phyloP scores from a whole-genome alignment of 2,113 vertebrate species.

The Ochotona curzoniae region DNA sequence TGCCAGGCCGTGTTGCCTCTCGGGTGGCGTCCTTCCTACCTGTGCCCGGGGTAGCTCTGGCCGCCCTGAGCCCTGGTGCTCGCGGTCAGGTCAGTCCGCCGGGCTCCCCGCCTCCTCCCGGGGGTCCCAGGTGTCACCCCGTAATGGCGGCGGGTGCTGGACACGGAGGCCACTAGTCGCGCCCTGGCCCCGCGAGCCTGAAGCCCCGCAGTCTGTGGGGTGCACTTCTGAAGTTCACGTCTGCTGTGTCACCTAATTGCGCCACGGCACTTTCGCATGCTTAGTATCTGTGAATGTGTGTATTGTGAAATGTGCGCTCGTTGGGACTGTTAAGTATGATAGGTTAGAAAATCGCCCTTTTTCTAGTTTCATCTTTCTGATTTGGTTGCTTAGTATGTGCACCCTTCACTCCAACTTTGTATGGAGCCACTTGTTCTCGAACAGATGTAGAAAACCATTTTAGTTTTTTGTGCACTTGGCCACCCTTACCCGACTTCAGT shows the following conservation, averaged over 20 bases:
- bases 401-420: not conserved
- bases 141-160: not conserved
- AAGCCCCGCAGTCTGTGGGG: too few species aligned
- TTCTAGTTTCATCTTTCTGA: not conserved
- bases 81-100: too few species aligned
- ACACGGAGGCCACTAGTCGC: too few species aligned
- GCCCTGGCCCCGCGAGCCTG: too few species aligned
- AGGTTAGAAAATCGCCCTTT: not conserved
- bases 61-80: too few species aligned
- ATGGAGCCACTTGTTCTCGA: not conserved
- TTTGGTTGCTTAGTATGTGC: not conserved
- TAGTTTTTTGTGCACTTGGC: not conserved
- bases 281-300: too few species aligned
- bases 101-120: not conserved
- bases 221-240: not conserved
- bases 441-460: not conserved
- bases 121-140: rapidly evolving
- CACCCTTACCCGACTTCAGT: rapidly evolving
- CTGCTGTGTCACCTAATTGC: not conserved
- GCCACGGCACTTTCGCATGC: not conserved
- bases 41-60: not conserved
- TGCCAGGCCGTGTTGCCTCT: not conserved
- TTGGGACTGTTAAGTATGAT: not conserved
- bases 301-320: not conserved
- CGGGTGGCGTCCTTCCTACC: too few species aligned